Evolutionary conservation across 2,888 invertebrate species (phyloP), one percentile per base, ranked within the genome.

Genomic region (Dicycla oo): DNA sequence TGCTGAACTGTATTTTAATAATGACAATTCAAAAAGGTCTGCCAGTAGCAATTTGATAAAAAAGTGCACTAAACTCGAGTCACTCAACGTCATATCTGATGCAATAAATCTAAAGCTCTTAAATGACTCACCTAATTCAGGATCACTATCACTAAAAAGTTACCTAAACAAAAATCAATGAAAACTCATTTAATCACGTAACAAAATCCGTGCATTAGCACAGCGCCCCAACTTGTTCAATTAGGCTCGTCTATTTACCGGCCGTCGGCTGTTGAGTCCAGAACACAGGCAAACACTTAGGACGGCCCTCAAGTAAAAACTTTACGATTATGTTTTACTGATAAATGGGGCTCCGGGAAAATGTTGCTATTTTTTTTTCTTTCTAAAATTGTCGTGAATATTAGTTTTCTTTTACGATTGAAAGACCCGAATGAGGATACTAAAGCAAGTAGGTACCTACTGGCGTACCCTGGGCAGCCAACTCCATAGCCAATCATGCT

Each of bases 151-250:
- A 53, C 40, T 5, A 2, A 23, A 78, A 64, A 34, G 63, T 15
- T 10, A 68, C 26, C 11, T 26, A 45, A 64, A 61, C 53, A 30
- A 34, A 23, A 73, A 63, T 71, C 67, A 71, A n/a, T 11, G 38
- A 43, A 63, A 57, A 67, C 47, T 62, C 65, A 76, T 69, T 70
- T 84, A 65, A 81, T 81, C 58, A n/a, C 62, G 64, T 58, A 75
- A 83, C 80, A 80, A 85, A 85, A 77, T 60, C 65, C 66, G 45
- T 69, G 45, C 75, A 72, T 83, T 84, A 80, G 83, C 64, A 26
- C 51, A 72, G 61, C 20, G 64, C 47, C 58, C 61, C 67, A 53
- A 58, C 64, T 65, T 79, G 76, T 85, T 81, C 81, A 81, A 81
- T 85, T 81, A 85, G 78, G 84, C 72, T 72, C 34, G 61, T 73